phyloP scores from a whole-genome alignment of 1,140 invertebrate genomes.

The Coptotermes formosanus region DNA sequence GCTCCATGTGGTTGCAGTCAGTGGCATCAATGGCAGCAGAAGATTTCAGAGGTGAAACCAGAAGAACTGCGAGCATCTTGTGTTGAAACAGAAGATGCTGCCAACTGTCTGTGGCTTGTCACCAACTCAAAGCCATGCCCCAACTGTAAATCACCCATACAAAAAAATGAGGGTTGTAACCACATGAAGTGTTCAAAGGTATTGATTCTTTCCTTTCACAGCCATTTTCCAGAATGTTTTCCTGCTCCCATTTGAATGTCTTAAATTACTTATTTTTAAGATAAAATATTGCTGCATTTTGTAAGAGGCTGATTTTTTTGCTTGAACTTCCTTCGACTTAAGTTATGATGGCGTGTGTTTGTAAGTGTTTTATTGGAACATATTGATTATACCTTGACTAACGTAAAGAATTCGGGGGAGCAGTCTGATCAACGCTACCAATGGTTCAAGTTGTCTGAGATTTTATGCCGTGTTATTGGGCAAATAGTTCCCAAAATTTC shows the following conservation, averaged over 20 bases:
- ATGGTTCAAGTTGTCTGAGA: no score
- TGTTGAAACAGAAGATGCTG: conserved; percentile 63
- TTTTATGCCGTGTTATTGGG: no score
- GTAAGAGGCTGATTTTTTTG: not conserved
- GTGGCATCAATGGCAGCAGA: conserved; percentile 64
- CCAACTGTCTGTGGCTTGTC: conserved; percentile 70
- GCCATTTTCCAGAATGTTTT: not conserved
- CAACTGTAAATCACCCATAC: conserved; percentile 71
- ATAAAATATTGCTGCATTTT: not conserved
- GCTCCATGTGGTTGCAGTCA: conserved; percentile 67
- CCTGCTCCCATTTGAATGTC: not conserved
- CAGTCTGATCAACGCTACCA: no score
- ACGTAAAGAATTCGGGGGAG: no score
- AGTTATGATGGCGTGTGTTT: not conserved
- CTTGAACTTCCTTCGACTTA: not conserved
- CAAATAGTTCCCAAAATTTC: no score
- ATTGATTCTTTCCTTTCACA: conserved; percentile 30
- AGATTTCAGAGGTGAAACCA: conserved; percentile 64
- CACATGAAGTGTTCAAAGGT: conserved; percentile 77
- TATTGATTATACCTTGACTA: no score
- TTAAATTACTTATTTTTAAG: conserved; percentile 21
- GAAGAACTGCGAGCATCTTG: conserved; percentile 61
- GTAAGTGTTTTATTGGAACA: no score
- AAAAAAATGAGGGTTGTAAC: conserved; percentile 78
- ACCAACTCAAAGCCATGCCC: conserved; percentile 74